Conservation (phyloP, 2,888 invertebrate genomes). For the Hipparchia semele region DNA sequence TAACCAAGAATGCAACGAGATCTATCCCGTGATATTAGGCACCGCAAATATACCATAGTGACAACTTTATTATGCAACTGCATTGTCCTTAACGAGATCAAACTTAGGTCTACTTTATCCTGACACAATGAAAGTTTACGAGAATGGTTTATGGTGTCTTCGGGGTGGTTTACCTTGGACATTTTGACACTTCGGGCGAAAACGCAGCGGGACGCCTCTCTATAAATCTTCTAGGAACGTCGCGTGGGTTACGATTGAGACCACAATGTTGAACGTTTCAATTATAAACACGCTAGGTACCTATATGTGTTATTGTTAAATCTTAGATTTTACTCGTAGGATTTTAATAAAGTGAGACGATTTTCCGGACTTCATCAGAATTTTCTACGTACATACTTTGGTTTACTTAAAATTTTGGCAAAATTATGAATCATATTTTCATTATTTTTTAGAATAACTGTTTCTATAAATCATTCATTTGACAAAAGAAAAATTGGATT, state of each 20-base stretch:
- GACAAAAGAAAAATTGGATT: too few species aligned
- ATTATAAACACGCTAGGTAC: slow-evolving; percentile 49
- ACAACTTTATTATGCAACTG: slow-evolving; percentile 15
- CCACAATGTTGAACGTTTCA: slow-evolving; percentile 65
- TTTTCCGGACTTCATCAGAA: too few species aligned
- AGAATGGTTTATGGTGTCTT: slow-evolving; percentile 44
- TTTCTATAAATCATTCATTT: too few species aligned
- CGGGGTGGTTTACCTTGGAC: slow-evolving; percentile 70
- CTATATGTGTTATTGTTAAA: too few species aligned
- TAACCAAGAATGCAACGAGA: slow-evolving; percentile 60
- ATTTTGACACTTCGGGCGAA: slow-evolving; percentile 81
- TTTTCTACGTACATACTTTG: too few species aligned
- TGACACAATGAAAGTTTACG: slow-evolving; percentile 18
- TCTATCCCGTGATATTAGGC: slow-evolving; percentile 63
- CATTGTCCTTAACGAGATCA: slow-evolving; percentile 8
- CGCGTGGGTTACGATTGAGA: slow-evolving; percentile 73
- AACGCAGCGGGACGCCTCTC: slow-evolving; percentile 71
- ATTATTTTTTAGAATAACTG: too few species aligned
- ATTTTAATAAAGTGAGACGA: too few species aligned
- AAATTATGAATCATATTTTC: too few species aligned
- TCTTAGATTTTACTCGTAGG: too few species aligned
- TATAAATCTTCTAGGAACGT: slow-evolving; percentile 74
- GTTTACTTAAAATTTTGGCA: too few species aligned
- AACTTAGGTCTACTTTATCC: slow-evolving; percentile 33
- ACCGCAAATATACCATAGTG: slow-evolving; percentile 55